These are phyloP conservation scores for Oligia fasciuncula DNA, from an alignment of 2,888 invertebrate species.

Conservation along the genomic window DNA sequence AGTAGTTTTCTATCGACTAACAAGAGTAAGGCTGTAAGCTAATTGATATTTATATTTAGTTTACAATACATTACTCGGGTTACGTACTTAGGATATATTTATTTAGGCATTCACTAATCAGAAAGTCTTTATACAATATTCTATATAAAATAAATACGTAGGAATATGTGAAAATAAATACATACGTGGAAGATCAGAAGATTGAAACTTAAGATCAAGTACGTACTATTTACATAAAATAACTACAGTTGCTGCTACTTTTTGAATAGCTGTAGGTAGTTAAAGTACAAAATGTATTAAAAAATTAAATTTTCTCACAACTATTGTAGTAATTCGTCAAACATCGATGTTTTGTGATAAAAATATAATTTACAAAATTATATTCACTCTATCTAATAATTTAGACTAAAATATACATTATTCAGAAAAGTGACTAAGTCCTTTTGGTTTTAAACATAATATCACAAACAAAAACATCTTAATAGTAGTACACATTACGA, in stretches of 20 bases:
- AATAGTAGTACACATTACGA: slow-evolving; percentile 42
- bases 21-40: slow-evolving; percentile 51
- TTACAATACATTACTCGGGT: slow-evolving; percentile 11
- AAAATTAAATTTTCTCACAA: slow-evolving; percentile 39
- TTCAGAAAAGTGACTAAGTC: slow-evolving; percentile 38
- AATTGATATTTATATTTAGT: slow-evolving; percentile 30
- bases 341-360: slow-evolving; percentile 69
- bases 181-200: slow-evolving; percentile 33
- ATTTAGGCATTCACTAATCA: slow-evolving; percentile 35
- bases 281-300: slow-evolving; percentile 63
- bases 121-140: slow-evolving; percentile 43
- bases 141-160: slow-evolving; percentile 25
- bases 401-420: slow-evolving; percentile 52
- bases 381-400: slow-evolving; percentile 43
- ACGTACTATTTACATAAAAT: slow-evolving; percentile 41
- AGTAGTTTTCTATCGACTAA: slow-evolving; percentile 46
- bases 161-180: slow-evolving; percentile 9
- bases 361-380: slow-evolving; percentile 60
- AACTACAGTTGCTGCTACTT: slow-evolving; percentile 32
- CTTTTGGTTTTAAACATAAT: slow-evolving; percentile 55
- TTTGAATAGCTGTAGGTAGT: slow-evolving; percentile 49
- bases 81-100: slow-evolving; percentile 45
- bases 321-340: slow-evolving; percentile 72
- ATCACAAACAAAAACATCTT: slow-evolving; percentile 58
- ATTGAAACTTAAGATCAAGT: slow-evolving; percentile 29